Evolutionary conservation across 2,113 vertebrate species (phyloP), one percentile per base, ranked within the genome.

Genomic region (Lepus europaeus): DNA sequence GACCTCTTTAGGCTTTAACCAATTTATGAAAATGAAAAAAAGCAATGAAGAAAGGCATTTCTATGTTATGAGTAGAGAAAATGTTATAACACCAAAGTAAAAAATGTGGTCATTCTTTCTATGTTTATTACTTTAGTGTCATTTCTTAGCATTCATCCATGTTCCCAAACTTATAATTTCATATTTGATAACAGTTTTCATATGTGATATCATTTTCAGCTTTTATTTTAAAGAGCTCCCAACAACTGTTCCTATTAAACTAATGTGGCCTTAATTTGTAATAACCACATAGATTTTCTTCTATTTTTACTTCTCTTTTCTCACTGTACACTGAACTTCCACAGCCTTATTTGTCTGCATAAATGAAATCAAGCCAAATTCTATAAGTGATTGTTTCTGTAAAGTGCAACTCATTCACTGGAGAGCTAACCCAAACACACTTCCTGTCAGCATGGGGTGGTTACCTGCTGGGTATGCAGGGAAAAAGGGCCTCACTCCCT

Each of bases 201-300:
- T 31, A 78, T 5, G 2, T 61, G 19, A 6, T 10, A 49, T 9
- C 27, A 56, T 53, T 83, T 68, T 76, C 0, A 94, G 45, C 45
- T 80, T 85, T 78, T 64, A 56, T 33, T 88, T 36, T 78, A 72
- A 78, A 84, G 64, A 94, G 59, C 12, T 82, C 16, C n/a, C 80
- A 96, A 82, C 5, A 53, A 45, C 69, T 27, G 3, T 90, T 33
- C 78, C 17, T 9, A 7, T 39, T 33, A 78, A 51, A 17, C 61
- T 81, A 19, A 10, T 66, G 85, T 56, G 39, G 79, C 84, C 94
- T 92, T 29, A 89, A 93, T 89, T 90, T 93, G 63, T 53, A 90
- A 49, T 19, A 96, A 83, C 56, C 27, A 72, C 2, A 27, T 10
- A 3, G 2, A 69, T 79, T 83, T 89, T 56, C 73, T 95, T 84